Base-by-base conservation (phyloP, 1,140 invertebrate genomes). In the Brachionus sp. region DNA sequence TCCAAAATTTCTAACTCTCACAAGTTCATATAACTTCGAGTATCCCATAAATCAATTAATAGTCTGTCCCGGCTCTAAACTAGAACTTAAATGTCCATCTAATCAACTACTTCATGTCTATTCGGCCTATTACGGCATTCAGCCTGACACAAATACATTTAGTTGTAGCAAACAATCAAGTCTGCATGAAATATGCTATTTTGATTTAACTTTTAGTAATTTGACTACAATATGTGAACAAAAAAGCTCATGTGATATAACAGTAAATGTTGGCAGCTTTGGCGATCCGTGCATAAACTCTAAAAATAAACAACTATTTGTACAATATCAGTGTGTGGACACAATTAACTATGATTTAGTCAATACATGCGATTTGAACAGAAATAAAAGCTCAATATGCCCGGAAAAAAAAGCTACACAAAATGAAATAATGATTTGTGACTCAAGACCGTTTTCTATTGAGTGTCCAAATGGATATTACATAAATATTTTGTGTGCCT, bases 181-280 rank as follows among this genome's bases (percentile, higher is more conserved):
- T 80, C n/a, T 29, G 13, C 77, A 80, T 39, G 35, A 80, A 80
- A 62, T 75, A 57, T 80, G 77, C 50, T 80, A 80, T 80, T 62
- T 57, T 44, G 50, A 80, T 25, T 57, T 80, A 19, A 80, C 77
- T 29, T 80, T 42, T 29, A 80, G 77, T 44, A 57, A 66, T 62
- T 37, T 80, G 23, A 80, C 50, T 5, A 80, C 46, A 10, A 29
- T 62, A 19, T 80, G 77, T 13, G 50, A 80, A 23, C n/a, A 80
- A 80, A 57, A 80, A 25, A 42, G 10, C 35, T 42, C 33, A 3
- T 80, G 77, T 29, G 46, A 62, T n/a, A 57, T 80, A 12, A 57
- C 46, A 1, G 77, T 80, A 3, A 80, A 62, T 37, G 50, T 66
- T 19, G 62, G 77, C n/a, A 80, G 50, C 29, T 62, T 80, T 57